These are phyloP conservation scores for Zeugodacus cucurbitae DNA, from an alignment of 1,140 invertebrate species.

Conservation along the genomic window DNA sequence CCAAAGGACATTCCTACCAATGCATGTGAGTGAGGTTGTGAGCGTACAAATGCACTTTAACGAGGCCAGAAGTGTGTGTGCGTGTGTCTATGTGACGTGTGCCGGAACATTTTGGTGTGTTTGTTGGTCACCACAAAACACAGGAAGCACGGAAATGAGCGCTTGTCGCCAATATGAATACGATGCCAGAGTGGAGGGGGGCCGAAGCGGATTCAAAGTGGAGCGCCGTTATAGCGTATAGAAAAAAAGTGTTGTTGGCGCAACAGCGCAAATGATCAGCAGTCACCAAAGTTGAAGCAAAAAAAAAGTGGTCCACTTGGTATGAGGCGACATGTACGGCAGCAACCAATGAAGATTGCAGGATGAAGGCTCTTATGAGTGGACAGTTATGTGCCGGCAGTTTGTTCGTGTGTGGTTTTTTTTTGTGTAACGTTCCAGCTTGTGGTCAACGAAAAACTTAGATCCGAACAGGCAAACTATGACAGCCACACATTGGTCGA, in stretches of 20 bases:
- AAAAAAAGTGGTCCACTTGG: background rate
- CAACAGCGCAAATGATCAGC: background rate
- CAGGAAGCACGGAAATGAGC: constrained; percentile 62
- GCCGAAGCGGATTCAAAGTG: too few species aligned
- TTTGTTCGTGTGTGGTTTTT: background rate
- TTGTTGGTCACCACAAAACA: constrained; percentile 57
- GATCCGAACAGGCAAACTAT: background rate
- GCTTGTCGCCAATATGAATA: constrained; percentile 40
- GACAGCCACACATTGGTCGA: background rate
- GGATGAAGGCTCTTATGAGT: background rate
- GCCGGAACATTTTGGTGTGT: constrained; percentile 55
- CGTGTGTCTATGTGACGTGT: background rate
- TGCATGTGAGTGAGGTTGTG: background rate
- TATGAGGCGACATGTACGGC: background rate
- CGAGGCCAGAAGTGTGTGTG: background rate
- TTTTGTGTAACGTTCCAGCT: background rate
- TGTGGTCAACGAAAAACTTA: constrained; percentile 21
- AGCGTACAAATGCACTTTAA: background rate
- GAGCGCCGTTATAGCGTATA: background rate
- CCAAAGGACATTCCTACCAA: background rate
- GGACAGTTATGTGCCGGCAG: background rate
- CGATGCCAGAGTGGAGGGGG: background rate
- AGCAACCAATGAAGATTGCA: background rate
- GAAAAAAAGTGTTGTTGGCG: background rate
- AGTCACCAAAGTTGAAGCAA: background rate